Evolutionary conservation across 2,797 vertebrate genomes (phyloP).

Genomic region (Oryzias dopingdopingensis): DNA sequence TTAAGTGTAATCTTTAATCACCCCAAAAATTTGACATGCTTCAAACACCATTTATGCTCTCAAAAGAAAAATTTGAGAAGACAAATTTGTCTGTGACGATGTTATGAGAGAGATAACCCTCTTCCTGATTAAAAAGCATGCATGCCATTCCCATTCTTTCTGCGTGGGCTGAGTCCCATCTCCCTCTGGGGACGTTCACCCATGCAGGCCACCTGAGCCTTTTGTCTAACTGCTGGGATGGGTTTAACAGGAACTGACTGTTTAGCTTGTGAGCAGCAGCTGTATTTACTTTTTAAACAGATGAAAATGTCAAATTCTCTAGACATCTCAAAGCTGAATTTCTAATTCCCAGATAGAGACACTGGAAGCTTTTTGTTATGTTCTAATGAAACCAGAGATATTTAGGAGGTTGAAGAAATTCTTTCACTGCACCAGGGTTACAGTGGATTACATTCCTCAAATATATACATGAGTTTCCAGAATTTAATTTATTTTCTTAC

Average conservation of each 20-base stretch:
- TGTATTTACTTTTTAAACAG: conserved; percentile 46
- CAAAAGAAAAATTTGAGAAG: conserved; percentile 49
- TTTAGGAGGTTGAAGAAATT: background rate
- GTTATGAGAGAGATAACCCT: conserved; percentile 60
- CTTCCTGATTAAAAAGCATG: conserved; percentile 62
- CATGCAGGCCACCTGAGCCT: conserved; percentile 66
- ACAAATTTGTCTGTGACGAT: conserved; percentile 43
- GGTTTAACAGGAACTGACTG: conserved; percentile 44
- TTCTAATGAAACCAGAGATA: background rate
- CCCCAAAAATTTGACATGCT: conserved; percentile 1
- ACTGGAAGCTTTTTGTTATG: background rate
- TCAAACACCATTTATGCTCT: conserved; percentile 34
- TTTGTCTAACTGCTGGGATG: conserved; percentile 47
- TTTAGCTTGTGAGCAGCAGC: conserved; percentile 34
- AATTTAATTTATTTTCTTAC: conserved; percentile 16
- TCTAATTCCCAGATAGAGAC: conserved; percentile 1
- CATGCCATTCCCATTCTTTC: conserved; percentile 64
- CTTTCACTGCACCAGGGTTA: background rate
- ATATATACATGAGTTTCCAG: conserved; percentile 9
- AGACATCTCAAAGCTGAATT: conserved; percentile 4
- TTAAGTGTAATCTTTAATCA: conserved; percentile 1
- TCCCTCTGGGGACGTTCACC: conserved; percentile 58
- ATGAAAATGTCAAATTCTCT: conserved; percentile 14
- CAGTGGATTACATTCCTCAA: background rate
- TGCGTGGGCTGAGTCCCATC: conserved; percentile 56